Conservation (phyloP, 2,888 invertebrate species). For the Scrobipalpa atriplicella region DNA sequence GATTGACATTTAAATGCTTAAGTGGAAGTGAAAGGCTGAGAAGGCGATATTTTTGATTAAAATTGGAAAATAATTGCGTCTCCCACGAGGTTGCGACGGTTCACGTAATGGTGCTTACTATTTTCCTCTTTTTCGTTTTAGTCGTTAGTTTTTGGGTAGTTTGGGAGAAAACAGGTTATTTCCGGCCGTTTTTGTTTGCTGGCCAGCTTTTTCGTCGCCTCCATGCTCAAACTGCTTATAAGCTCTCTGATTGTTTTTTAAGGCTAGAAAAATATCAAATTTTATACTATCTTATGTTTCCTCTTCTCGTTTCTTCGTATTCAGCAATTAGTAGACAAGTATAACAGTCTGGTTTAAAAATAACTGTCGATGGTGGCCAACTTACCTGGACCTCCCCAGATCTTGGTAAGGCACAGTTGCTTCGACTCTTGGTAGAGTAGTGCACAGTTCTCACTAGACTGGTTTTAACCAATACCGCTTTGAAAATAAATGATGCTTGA, state of each 20-base stretch:
- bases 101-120: constrained; percentile 60
- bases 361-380: constrained; percentile 42
- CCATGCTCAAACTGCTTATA: neutral
- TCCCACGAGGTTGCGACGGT: constrained; percentile 71
- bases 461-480: constrained; percentile 45
- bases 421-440: neutral
- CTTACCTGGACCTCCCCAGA: constrained; percentile 38
- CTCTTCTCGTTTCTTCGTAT: neutral
- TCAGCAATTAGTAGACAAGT: constrained; percentile 40
- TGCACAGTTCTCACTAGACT: constrained; percentile 39
- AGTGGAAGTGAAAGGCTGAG: constrained; percentile 80
- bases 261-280: neutral
- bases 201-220: neutral
- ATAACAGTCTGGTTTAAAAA: constrained; percentile 48
- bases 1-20: constrained; percentile 82
- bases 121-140: constrained; percentile 57
- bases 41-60: constrained; percentile 81
- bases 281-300: neutral
- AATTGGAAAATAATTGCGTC: constrained; percentile 82
- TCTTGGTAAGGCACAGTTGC: constrained; percentile 28
- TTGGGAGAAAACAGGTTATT: constrained; percentile 61
- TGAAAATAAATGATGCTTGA: constrained; percentile 55
- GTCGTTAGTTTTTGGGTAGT: constrained; percentile 63
- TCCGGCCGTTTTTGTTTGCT: constrained; percentile 52
- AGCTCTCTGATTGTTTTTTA: too few relatives aligned